Evolutionary conservation across 2,888 invertebrate genomes (phyloP).

Genomic region (Trissonchulus latispiculum): DNA sequence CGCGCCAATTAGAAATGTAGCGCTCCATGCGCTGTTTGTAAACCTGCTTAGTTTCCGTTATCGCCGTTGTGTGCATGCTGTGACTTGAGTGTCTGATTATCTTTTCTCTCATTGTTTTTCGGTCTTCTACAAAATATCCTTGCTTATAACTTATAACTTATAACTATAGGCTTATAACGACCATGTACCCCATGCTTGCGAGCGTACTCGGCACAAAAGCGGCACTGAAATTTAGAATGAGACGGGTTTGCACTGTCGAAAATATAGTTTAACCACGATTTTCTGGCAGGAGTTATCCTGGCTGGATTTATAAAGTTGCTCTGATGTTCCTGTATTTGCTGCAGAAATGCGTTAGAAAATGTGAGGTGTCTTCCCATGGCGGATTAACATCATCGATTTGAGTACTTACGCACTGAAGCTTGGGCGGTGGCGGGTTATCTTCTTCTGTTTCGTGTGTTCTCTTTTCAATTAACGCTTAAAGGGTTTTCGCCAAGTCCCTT

Average conservation of each 20-base stretch:
- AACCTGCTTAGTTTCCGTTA: background rate
- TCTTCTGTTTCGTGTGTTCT: background rate
- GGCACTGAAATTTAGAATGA: background rate
- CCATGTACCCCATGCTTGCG: background rate
- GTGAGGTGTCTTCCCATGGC: background rate
- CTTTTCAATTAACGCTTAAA: too few relatives aligned
- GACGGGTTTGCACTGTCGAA: background rate
- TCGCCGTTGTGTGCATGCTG: background rate
- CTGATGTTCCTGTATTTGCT: background rate
- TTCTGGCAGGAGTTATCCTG: background rate
- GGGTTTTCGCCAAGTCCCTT: too few relatives aligned
- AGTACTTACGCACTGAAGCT: background rate
- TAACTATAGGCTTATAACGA: background rate
- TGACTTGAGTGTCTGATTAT: background rate
- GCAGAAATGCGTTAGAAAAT: background rate
- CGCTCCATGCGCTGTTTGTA: background rate
- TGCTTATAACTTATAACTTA: background rate
- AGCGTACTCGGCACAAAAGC: background rate
- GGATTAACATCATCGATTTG: background rate
- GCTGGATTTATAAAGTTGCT: background rate
- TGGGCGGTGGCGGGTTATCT: background rate
- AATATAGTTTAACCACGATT: background rate
- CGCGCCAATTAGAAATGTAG: background rate
- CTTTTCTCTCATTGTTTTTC: background rate
- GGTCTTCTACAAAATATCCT: background rate